Evolutionary conservation across 2,888 invertebrate genomes (phyloP), one percentile per base, ranked within the genome.

Genomic region (Aelia acuminata): DNA sequence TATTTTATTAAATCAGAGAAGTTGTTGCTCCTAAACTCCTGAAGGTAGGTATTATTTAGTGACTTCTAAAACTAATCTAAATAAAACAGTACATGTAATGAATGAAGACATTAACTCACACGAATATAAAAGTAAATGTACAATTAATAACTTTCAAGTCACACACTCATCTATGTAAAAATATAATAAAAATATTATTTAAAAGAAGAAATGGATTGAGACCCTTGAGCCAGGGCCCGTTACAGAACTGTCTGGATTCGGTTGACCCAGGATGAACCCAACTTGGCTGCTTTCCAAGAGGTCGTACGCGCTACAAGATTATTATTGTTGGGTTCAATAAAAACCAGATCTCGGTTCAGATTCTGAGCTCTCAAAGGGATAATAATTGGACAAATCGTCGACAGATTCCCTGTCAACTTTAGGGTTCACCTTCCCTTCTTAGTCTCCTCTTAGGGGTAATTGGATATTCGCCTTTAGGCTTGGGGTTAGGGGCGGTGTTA

Each of bases 201-300:
- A 26, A 57, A 57, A 57, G n/a, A 26, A 57, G 57, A 57, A 57
- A 31, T 0, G 63, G 7, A 10, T n/a, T 3, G 15, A 53, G 26
- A 26, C 7, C 26, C 26, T 8, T 2, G 5, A 5, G n/a, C 22
- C 15, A 63, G 63, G 63, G 31, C 35, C 63, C 63, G 63, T 63
- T 63, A 63, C 63, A 35, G 63, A 63, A 63, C 63, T 35, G 63
- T 8, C 63, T 63, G 63, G 63, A 35, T 63, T 63, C 7, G 63
- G 63, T 63, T 63, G 63, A 63, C 63, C 63, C 63, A 63, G 31
- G 63, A 63, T 63, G 63, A 63, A 63, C 63, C 31, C 63, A 31
- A 63, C 63, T 63, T 63, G 63, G 63, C 31, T 18, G 31, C 63
- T 63, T 63, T 35, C 63, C 63, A 63, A 35, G 63, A 63, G 63